phyloP scores from a whole-genome alignment of 2,888 invertebrate species.

The Epistrophe grossulariae region DNA sequence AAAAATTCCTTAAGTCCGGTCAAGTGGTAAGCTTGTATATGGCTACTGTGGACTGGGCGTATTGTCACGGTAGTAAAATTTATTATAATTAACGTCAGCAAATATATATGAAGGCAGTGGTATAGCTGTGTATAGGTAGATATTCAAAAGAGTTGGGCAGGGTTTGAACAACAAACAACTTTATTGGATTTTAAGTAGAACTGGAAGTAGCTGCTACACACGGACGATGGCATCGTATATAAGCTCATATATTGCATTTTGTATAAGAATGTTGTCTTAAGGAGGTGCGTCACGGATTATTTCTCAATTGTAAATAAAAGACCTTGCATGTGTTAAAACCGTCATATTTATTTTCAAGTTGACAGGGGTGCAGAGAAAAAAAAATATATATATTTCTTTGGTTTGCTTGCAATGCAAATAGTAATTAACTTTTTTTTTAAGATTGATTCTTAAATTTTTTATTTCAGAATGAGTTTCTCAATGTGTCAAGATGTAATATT shows the following conservation, averaged over 20 bases:
- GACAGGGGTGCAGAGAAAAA: not conserved
- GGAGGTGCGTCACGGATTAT: slow-evolving; percentile 36
- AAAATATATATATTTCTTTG: no score
- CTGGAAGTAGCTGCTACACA: slow-evolving; percentile 27
- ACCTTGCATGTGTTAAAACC: not conserved
- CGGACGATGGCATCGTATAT: not conserved
- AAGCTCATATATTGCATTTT: not conserved
- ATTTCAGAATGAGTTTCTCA: no score
- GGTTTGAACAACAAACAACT: slow-evolving; percentile 28
- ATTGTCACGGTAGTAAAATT: slow-evolving; percentile 69
- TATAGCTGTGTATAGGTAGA: not conserved
- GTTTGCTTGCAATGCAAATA: no score
- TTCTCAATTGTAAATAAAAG: slow-evolving; percentile 4
- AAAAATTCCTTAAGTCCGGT: slow-evolving; percentile 52
- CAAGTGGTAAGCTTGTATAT: slow-evolving; percentile 59
- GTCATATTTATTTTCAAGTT: slow-evolving; percentile 2
- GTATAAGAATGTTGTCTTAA: slow-evolving; percentile 20
- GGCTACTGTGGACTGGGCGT: slow-evolving; percentile 44
- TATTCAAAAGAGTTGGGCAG: slow-evolving; percentile 28
- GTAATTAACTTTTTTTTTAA: no score
- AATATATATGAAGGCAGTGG: slow-evolving; percentile 26
- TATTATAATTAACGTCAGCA: slow-evolving; percentile 73
- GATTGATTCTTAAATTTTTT: no score
- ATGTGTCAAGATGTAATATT: no score
- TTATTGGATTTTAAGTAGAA: slow-evolving; percentile 41